Percentiles rank a stretch among this genome's conserved stretches.
Evolutionary conservation across 2,797 vertebrate genomes (phyloP).

Genomic region (Valencia hispanica): DNA sequence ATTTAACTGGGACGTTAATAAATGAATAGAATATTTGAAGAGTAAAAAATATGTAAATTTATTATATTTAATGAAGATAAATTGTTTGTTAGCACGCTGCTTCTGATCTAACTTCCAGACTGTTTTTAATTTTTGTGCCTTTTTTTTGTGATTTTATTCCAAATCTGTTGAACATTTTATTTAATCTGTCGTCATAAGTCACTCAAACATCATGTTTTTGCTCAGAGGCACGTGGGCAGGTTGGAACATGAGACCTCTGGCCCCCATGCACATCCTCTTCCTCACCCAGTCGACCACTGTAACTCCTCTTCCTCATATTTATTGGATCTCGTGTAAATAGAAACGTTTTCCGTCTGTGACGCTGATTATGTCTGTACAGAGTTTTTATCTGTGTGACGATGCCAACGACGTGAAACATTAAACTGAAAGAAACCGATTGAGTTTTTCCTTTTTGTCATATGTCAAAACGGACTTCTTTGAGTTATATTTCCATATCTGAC

Average conservation of each 20-base stretch:
- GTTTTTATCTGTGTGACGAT: not conserved
- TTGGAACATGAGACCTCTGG: constrained; percentile 20
- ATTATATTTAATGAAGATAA: not conserved
- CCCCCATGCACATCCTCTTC: constrained; percentile 10
- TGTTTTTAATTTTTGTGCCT: constrained; percentile 24
- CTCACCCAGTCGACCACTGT: constrained; percentile 19
- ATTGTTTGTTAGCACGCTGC: not conserved
- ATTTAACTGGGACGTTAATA: not conserved
- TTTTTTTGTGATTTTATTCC: constrained; percentile 5
- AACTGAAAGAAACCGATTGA: not conserved
- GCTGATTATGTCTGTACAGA: not conserved
- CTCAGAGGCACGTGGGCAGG: constrained; percentile 10
- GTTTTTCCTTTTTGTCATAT: not conserved
- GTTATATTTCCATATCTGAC: too few species aligned
- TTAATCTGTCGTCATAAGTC: not conserved
- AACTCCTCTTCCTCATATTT: constrained; percentile 37
- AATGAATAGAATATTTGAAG: not conserved
- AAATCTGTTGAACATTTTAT: not conserved
- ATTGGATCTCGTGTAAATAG: constrained; percentile 35
- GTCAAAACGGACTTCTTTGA: not conserved
- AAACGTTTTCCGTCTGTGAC: not conserved
- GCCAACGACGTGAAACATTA: constrained; percentile 11
- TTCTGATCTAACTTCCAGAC: not conserved
- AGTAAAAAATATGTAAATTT: not conserved
- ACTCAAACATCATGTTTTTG: not conserved